Evolutionary conservation across 2,888 invertebrate species (phyloP).

Genomic region (Polymixis lichenea): DNA sequence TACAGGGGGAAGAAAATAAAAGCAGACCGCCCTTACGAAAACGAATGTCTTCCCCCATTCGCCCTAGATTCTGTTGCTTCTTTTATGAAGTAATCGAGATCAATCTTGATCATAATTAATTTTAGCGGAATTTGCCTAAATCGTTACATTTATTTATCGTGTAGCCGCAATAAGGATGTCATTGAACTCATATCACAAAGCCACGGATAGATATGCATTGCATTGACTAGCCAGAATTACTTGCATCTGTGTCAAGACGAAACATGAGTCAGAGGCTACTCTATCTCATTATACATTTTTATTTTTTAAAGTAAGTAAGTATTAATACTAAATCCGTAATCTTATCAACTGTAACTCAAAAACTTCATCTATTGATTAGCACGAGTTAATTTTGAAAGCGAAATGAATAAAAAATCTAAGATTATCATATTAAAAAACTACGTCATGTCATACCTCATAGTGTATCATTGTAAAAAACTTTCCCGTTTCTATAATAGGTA

Average conservation of each 20-base stretch:
- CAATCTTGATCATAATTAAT: conserved; percentile 3
- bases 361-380: not conserved
- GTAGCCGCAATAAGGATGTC: not conserved
- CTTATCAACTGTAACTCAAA: not conserved
- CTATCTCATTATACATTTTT: not conserved
- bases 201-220: not conserved
- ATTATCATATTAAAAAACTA: not conserved
- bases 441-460: not conserved
- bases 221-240: not conserved
- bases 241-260: not conserved
- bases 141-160: conserved; percentile 4
- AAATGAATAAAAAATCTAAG: not conserved
- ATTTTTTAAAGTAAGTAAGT: not conserved
- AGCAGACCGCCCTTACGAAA: not conserved
- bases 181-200: conserved; percentile 1
- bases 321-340: too few species aligned
- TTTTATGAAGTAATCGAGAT: not conserved
- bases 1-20: not conserved
- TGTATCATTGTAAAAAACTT: conserved; percentile 3
- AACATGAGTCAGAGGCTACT: not conserved
- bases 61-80: conserved; percentile 10
- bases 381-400: not conserved
- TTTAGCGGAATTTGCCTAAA: not conserved
- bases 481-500: too few species aligned
- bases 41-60: not conserved